Base-by-base conservation (phyloP, 1,140 invertebrate species). In the Drosophila sucinea region DNA sequence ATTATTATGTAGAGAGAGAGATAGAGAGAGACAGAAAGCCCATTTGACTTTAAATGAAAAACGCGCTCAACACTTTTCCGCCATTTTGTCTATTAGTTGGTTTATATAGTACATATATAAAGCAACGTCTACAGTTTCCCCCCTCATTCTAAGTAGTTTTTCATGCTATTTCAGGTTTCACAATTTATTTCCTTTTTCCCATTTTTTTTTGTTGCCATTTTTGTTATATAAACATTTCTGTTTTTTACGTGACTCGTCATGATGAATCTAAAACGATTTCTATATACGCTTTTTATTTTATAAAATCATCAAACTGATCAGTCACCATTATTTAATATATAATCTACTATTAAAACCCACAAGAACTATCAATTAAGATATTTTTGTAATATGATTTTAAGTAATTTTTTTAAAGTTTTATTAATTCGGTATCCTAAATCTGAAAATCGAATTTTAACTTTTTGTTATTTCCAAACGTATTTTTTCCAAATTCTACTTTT, bases 111-210 rank as follows among this genome's bases (percentile, higher is more conserved):
- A 25, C 8, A 2, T 47, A 47, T 8, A 25, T 8, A 3, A 33
- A 57, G 30, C 23, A 17, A 30, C 30, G 11, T 33, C 55, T 3
- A 17, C 47, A 38, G 5, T 65, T 10, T 27, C 27, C 51, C 51
- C 10, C 17, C 17, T 56, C 6, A 17, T 63, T 41, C 29, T 80
- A 68, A 85, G 81, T 84, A 72, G 58, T 75, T 85, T 86, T 85
- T 77, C 82, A 67, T 84, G 81, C 44, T 51, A 6, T 83, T 77
- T 76, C 30, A 33, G 56, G 51, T 64, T 29, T 60, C 54, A 8
- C 63, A 58, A 35, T 68, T 75, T 64, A 63, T 66, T 66, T 51
- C 30, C 54, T 33, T 25, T 67, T 44, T 44, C 33, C 27, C 11
- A 8, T 27, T 35, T 38, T 58, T 29, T 32, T 40, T 67, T 71